Conservation (phyloP, 2,888 invertebrate species). For the Noctua comes region DNA sequence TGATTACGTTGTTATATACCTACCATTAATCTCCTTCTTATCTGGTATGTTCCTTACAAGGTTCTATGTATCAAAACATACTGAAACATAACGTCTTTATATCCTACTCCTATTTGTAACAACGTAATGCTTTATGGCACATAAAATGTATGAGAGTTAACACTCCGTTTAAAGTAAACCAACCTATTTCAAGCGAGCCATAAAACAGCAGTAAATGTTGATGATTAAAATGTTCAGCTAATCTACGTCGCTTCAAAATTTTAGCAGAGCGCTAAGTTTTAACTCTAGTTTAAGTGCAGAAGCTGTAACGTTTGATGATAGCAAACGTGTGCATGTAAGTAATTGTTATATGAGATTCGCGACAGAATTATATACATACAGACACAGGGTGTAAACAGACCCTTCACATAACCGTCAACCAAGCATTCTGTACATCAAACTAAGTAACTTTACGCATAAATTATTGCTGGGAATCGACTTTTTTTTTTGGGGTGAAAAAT, state of each 20-base stretch:
- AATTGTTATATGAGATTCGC: not conserved
- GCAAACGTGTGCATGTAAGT: not conserved
- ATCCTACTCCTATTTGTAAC: slow-evolving; percentile 32
- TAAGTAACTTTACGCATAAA: too few relatives aligned
- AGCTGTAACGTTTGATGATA: slow-evolving; percentile 2
- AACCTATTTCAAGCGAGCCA: slow-evolving; percentile 25
- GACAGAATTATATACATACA: not conserved
- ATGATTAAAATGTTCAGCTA: slow-evolving; percentile 52
- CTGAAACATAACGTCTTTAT: not conserved
- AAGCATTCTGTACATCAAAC: too few relatives aligned
- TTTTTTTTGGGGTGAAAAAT: too few relatives aligned
- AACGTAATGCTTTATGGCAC: slow-evolving; percentile 28
- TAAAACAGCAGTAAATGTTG: slow-evolving; percentile 49
- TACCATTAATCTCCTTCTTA: not conserved
- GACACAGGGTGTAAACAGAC: too few relatives aligned
- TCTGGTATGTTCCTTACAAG: not conserved
- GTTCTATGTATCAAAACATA: slow-evolving; percentile 1
- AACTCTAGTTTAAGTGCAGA: slow-evolving; percentile 30
- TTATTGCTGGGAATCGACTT: too few relatives aligned
- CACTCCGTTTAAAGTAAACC: slow-evolving; percentile 42
- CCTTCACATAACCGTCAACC: too few relatives aligned
- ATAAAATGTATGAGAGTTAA: slow-evolving; percentile 40
- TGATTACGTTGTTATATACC: not conserved
- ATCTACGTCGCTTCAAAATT: slow-evolving; percentile 38
- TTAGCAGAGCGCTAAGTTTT: slow-evolving; percentile 34